Conservation (phyloP, 2,797 vertebrate species). For the Periparus ater region DNA sequence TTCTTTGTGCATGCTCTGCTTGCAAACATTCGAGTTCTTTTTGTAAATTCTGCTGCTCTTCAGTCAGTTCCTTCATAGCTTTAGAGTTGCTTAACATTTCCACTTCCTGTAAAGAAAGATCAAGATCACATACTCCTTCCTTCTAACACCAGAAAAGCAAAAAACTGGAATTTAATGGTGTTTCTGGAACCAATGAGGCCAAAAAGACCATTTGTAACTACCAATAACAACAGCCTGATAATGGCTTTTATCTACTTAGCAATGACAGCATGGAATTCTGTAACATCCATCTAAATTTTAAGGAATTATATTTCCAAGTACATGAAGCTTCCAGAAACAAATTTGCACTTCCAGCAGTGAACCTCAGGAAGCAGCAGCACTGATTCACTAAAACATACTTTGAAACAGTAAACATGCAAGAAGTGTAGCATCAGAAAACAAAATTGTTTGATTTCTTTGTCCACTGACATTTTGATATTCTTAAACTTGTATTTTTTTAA, state of each 20-base stretch:
- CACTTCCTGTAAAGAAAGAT: slow-evolving; percentile 84
- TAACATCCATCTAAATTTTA: not conserved
- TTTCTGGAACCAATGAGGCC: not conserved
- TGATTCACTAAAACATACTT: not conserved
- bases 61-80: slow-evolving; percentile 90
- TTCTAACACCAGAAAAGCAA: not conserved
- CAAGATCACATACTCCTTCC: not conserved
- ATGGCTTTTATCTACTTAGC: not conserved
- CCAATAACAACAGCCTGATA: not conserved
- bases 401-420: not conserved
- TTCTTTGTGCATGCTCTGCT: slow-evolving; percentile 90
- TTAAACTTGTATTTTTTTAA: not conserved
- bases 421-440: not conserved
- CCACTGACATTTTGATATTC: not conserved
- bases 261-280: not conserved
- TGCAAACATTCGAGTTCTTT: slow-evolving; percentile 93
- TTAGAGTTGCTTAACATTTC: slow-evolving; percentile 91
- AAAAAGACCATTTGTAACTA: not conserved
- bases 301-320: not conserved
- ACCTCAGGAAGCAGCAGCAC: not conserved
- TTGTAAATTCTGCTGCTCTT: slow-evolving; percentile 91
- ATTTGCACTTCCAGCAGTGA: not conserved
- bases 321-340: not conserved
- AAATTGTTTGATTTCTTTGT: not conserved
- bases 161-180: not conserved